These are phyloP conservation scores for Tachysurus fulvidraco DNA, from an alignment of 2,113 vertebrate genomes.

Conservation along the genomic window DNA sequence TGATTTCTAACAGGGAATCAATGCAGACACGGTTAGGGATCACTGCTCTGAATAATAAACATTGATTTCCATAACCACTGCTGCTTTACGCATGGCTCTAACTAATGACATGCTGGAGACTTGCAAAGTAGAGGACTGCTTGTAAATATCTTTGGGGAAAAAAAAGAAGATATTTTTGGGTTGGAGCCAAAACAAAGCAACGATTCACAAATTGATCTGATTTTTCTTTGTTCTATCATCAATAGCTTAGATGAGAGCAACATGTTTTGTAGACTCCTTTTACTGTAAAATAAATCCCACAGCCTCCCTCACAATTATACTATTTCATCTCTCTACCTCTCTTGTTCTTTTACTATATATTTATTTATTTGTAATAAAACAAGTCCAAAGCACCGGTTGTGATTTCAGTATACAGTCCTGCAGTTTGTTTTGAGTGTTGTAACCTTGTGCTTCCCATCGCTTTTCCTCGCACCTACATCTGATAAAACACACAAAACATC, in stretches of 20 bases:
- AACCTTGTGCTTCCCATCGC: not conserved
- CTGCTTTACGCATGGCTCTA: constrained; percentile 12
- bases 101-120: constrained; percentile 19
- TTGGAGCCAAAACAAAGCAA: not conserved
- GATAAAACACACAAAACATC: too few species aligned
- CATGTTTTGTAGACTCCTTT: not conserved
- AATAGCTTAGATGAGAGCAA: too few species aligned
- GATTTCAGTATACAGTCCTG: too few species aligned
- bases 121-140: not conserved
- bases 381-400: too few species aligned
- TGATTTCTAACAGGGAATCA: constrained; percentile 55
- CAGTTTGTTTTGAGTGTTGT: not conserved
- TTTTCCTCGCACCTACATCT: too few species aligned
- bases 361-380: too few species aligned
- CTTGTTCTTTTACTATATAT: too few species aligned
- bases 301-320: not conserved
- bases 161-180: not conserved
- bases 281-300: not conserved
- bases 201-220: not conserved
- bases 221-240: not conserved
- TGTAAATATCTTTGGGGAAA: not conserved
- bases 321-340: too few species aligned
- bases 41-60: constrained; percentile 53
- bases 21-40: constrained; percentile 51
- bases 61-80: constrained; percentile 53